Evolutionary conservation across 2,888 invertebrate species (phyloP), one percentile per base, ranked within the genome.

Genomic region (Brenthis hecate): DNA sequence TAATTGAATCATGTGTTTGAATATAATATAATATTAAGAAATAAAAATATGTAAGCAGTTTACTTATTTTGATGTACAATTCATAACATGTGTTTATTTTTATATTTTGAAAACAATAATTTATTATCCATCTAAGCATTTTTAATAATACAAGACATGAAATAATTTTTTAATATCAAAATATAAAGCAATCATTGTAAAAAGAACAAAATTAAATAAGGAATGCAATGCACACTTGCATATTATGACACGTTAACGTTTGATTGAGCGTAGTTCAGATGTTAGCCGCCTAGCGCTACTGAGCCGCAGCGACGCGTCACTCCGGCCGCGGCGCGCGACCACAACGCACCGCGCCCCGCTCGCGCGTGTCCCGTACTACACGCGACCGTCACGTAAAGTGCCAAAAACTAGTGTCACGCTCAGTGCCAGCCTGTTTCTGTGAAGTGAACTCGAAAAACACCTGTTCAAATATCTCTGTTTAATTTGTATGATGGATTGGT

Each of bases 251-350:
- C 66, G 62, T 56, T 67, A 75, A 76, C 74, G 84, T 85, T 80
- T 88, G 89, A 88, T 85, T 84, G 90, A 87, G 85, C 81, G 73
- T 67, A 67, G 66, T 67, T 62, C 61, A 19, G n/a, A 19, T 14
- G 36, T 8, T 36, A 19, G 50, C 66, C 66, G 61, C 19, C 2
- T 36, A 50, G 66, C 66, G 66, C 66, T 56, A 61, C 50, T 50
- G 66, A 36, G 50, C 64, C 76, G 74, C 74, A 78, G 86, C 85
- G 86, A 81, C 89, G 87, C 91, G 90, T 86, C 91, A 92, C 81
- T 90, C 89, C 88, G 88, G 87, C 90, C 91, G 90, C 88, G 91
- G 87, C 90, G 86, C 86, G 90, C 90, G 85, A 82, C 84, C 81
- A 75, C 77, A 77, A 78, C 84, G 86, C 86, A 85, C 81, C 80